These are phyloP conservation scores for Macrotus californicus DNA, from an alignment of 2,113 vertebrate species.

Conservation along the genomic window DNA sequence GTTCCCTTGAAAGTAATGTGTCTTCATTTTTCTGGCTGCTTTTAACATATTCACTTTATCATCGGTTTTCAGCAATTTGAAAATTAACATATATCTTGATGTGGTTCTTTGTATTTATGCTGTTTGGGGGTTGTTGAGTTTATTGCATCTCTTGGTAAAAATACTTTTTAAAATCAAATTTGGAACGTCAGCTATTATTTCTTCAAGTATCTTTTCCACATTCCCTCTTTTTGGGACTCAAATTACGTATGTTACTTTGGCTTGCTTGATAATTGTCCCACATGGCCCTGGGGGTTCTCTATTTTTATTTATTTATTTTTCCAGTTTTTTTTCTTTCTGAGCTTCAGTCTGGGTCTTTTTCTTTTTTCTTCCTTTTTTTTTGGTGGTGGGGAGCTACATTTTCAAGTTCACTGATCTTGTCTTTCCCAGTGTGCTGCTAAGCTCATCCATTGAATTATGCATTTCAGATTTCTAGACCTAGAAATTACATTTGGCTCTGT, in stretches of 20 bases:
- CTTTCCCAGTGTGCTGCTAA: neutral
- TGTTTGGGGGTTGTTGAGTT: neutral
- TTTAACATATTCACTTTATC: neutral
- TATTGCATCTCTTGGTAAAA: neutral
- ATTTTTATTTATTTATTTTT: neutral
- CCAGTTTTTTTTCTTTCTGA: neutral
- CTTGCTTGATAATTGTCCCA: neutral
- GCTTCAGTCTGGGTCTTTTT: neutral
- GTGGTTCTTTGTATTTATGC: neutral
- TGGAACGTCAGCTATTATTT: neutral
- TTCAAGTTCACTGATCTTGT: neutral
- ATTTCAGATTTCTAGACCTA: neutral
- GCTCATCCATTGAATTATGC: neutral
- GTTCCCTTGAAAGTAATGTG: neutral
- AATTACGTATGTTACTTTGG: neutral
- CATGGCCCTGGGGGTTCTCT: neutral
- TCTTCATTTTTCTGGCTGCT: slow-evolving; percentile 6
- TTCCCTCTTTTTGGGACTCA: neutral
- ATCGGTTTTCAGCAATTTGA: neutral
- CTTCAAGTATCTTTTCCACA: neutral
- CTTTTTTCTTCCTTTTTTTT: neutral
- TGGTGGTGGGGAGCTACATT: neutral
- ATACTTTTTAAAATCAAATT: neutral
- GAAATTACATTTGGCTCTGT: neutral
- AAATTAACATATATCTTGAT: neutral